A percentile compares a stretch with the other conserved stretches of the same genome.
Evolutionary conservation across 2,113 vertebrate species (phyloP).

Genomic region (Leuciscus idus): DNA sequence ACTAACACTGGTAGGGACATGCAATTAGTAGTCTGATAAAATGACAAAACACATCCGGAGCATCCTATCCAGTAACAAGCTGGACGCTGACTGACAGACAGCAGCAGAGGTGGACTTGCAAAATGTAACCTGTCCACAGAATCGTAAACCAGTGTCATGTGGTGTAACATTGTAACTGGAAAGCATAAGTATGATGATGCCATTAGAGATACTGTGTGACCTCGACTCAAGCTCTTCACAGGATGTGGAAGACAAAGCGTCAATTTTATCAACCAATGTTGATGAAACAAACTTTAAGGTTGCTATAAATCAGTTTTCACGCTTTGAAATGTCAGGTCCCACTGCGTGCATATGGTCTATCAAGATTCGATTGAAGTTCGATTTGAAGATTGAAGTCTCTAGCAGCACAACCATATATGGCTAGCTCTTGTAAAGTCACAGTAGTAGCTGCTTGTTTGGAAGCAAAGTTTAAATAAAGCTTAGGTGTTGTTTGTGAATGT

Average conservation of each 20-base stretch:
- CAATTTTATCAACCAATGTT: conserved; percentile 6
- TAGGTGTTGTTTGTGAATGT: conserved; percentile 12
- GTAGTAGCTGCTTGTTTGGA: background rate
- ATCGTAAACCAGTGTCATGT: conserved; percentile 6
- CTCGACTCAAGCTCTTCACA: background rate
- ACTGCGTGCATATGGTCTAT: background rate
- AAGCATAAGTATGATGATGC: conserved; percentile 1
- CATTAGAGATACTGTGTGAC: background rate
- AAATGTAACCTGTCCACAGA: conserved; percentile 44
- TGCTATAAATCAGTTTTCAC: background rate
- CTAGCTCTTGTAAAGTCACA: conserved; percentile 9
- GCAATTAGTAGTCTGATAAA: conserved; percentile 48
- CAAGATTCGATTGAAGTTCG: background rate
- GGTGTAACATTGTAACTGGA: conserved; percentile 7
- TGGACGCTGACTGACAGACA: conserved; percentile 42
- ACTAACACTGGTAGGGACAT: conserved; percentile 30
- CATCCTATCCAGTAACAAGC: conserved; percentile 13
- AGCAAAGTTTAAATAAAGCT: conserved; percentile 17
- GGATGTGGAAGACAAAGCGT: conserved; percentile 27
- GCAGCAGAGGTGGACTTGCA: conserved; percentile 24
- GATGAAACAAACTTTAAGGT: background rate
- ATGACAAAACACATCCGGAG: conserved; percentile 28
- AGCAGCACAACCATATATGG: background rate
- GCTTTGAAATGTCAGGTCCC: background rate
- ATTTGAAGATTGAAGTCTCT: background rate